Evolutionary conservation across 2,888 invertebrate species (phyloP).

Genomic region (Nebria salina): DNA sequence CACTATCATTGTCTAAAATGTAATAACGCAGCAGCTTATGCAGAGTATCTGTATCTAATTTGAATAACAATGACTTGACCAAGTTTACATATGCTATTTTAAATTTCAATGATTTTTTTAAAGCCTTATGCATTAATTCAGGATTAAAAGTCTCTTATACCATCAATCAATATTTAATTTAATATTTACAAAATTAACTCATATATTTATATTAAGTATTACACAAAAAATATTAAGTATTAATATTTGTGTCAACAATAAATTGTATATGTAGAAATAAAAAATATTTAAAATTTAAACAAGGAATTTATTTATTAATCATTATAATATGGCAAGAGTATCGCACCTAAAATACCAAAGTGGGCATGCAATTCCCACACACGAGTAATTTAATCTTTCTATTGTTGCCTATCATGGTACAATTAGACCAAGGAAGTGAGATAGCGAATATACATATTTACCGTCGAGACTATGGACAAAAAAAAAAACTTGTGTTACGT

Average conservation of each 20-base stretch:
- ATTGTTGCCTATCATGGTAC: background rate
- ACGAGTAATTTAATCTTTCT: background rate
- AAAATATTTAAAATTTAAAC: background rate
- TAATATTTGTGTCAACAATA: background rate
- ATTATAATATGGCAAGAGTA: background rate
- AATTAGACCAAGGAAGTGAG: background rate
- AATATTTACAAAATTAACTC: no score
- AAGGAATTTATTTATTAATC: background rate
- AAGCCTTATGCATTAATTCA: no score
- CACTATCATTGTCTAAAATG: background rate
- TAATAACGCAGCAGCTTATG: background rate
- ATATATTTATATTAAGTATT: no score
- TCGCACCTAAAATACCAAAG: background rate
- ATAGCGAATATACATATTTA: background rate
- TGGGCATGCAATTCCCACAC: background rate
- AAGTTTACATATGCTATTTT: background rate
- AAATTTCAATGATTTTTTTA: background rate
- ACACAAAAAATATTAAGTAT: no score
- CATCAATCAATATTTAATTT: no score
- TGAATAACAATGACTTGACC: no score
- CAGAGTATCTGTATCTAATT: no score
- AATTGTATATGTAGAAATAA: background rate
- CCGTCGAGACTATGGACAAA: constrained; percentile 1
- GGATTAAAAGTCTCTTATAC: no score
- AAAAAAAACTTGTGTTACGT: background rate